Conservation (phyloP, 2,888 invertebrate genomes). For the Andrena trimmerana region DNA sequence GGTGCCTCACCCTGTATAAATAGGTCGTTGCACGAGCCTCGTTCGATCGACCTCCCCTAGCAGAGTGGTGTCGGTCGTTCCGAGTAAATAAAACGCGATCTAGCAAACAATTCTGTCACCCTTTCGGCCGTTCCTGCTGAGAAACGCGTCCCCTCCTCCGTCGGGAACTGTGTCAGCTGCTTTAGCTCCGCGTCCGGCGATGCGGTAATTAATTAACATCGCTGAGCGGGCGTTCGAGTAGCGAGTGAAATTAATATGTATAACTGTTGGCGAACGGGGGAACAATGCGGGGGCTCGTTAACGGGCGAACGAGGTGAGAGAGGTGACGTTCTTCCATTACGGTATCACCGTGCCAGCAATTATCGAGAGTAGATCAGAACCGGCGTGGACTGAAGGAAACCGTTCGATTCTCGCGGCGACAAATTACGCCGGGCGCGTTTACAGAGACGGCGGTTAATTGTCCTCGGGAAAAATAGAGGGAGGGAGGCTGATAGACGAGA, state of each 20-base stretch:
- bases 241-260: slow-evolving; percentile 5
- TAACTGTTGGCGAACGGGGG: background rate
- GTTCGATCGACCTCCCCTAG: background rate
- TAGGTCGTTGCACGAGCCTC: slow-evolving; percentile 23
- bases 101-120: background rate
- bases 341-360: slow-evolving; percentile 24
- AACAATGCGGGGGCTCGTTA: slow-evolving; percentile 23
- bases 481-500: slow-evolving; percentile 31
- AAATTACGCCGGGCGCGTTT: slow-evolving; percentile 42
- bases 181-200: background rate
- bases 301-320: slow-evolving; percentile 20
- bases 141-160: too few species aligned
- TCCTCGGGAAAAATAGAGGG: background rate
- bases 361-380: slow-evolving; percentile 24
- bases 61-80: background rate
- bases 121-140: background rate
- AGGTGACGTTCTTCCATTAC: slow-evolving; percentile 3
- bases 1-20: slow-evolving; percentile 11
- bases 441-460: slow-evolving; percentile 37
- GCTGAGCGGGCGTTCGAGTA: background rate
- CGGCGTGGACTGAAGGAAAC: background rate
- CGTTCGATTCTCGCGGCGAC: slow-evolving; percentile 24
- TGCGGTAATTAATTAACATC: slow-evolving; percentile 12
- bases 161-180: too few species aligned
- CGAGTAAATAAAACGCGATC: slow-evolving; percentile 3